Evolutionary conservation across 2,888 invertebrate genomes (phyloP).

Genomic region (Caenorhabditis sp.): DNA sequence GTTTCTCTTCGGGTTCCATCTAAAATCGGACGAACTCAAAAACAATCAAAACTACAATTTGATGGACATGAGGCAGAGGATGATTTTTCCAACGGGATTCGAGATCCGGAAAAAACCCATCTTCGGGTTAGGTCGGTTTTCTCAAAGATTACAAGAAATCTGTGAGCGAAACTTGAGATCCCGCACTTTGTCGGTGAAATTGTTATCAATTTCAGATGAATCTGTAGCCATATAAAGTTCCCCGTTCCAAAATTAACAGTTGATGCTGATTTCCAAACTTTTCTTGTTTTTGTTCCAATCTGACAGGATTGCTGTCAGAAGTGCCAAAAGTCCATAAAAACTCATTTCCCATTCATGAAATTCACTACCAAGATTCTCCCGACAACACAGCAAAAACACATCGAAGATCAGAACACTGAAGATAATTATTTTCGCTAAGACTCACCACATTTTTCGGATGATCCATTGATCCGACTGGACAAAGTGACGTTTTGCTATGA

Average conservation of each 20-base stretch:
- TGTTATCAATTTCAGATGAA: not conserved
- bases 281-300: not conserved
- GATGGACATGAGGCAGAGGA: too few species aligned
- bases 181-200: too few species aligned
- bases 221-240: too few species aligned
- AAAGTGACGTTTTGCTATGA: conserved; percentile 20
- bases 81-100: too few species aligned
- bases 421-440: not conserved
- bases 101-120: too few species aligned
- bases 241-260: not conserved
- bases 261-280: not conserved
- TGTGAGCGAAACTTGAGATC: too few species aligned
- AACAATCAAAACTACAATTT: too few species aligned
- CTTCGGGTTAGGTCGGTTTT: too few species aligned
- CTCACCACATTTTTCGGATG: conserved; percentile 47
- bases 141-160: too few species aligned
- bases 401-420: too few species aligned
- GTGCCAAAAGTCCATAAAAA: not conserved
- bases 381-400: not conserved
- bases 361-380: not conserved
- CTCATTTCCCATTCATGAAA: conserved; percentile 32
- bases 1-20: too few species aligned
- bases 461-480: conserved; percentile 30
- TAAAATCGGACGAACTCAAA: too few species aligned
- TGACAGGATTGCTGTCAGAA: not conserved